Percentiles rank a stretch among this genome's conserved stretches.
These are phyloP conservation scores for Luscinia luscinia DNA, from an alignment of 2,797 vertebrate species.

Conservation along the genomic window DNA sequence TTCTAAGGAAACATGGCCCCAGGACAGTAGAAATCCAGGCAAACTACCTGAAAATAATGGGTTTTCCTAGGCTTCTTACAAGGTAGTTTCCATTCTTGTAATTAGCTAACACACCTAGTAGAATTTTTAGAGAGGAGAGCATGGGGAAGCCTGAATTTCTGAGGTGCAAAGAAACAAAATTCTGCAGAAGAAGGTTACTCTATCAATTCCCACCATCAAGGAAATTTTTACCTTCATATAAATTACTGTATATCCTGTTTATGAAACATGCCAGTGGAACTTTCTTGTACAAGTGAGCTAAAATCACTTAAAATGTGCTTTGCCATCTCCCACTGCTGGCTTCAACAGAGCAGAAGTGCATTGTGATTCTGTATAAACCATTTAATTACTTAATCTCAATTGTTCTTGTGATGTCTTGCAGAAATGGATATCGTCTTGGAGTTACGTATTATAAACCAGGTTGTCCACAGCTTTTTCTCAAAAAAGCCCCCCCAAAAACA, in stretches of 20 bases:
- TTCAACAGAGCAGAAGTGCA: not conserved
- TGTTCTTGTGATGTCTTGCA: not conserved
- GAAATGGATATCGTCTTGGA: not conserved
- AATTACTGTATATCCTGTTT: not conserved
- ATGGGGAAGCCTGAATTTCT: not conserved
- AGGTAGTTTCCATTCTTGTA: not conserved
- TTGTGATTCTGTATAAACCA: not conserved
- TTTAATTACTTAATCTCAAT: not conserved
- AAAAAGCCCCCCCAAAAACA: not conserved
- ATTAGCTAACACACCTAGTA: not conserved
- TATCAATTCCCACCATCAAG: not conserved
- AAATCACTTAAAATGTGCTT: accelerated
- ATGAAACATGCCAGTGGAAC: not conserved
- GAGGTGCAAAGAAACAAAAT: not conserved
- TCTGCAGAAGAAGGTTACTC: not conserved
- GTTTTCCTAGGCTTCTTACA: not conserved
- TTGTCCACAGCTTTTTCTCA: not conserved
- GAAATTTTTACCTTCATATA: not conserved
- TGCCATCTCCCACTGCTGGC: not conserved
- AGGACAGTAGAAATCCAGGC: not conserved
- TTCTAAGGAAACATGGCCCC: not conserved
- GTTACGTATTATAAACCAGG: not conserved
- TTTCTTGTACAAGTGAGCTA: not conserved
- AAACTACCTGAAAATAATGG: not conserved
- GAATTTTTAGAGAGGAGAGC: not conserved